Base-by-base conservation (phyloP, 2,888 invertebrate species). In the Tetranychus piercei region DNA sequence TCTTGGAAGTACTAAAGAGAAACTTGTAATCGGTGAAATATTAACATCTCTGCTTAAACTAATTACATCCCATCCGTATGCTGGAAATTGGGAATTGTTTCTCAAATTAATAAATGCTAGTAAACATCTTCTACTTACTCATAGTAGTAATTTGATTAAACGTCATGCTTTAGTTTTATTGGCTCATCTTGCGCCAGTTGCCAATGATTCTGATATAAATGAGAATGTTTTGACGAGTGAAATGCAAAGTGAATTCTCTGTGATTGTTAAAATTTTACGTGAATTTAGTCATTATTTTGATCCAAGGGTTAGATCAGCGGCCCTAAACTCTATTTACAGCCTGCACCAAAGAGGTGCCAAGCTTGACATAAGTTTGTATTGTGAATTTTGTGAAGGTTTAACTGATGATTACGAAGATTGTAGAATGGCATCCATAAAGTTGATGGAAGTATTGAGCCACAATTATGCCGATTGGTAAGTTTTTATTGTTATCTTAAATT, bases 341-440 rank as follows among this genome's bases (percentile, higher is more conserved):
- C 55, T 74, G 2, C 74, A 74, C 23, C 22, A 74, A 66, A 15
- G 69, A 43, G 75, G 75, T 1, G 45, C 74, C 77, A 86, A 87
- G 74, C 83, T 95, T n/a, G 88, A 89, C 74, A 88, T 83, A 34
- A 80, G 82, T 43, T 87, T 90, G 44, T 90, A 89, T 79, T 83
- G 85, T 23, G 86, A 87, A 80, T 88, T 88, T 22, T 90, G 89
- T 80, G 85, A 87, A 34, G 90, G 91, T 1, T 85, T 95, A 72
- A 87, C 88, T 43, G 96, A 96, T 83, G 94, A 95, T 82, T 94
- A 93, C 82, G 94, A 95, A 83, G 91, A 91, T 80, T 95, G 95
- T 0, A 85, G 95, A 74, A 87, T 90, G 80, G 90, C 90, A 71
- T 94, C 92, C 0, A 84, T 95, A 7, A 89, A 90, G 80, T 84